A percentile compares a stretch with the other conserved stretches of the same genome.
phyloP scores from a whole-genome alignment of 1,140 invertebrate genomes.

The Listronotus oregonensis region DNA sequence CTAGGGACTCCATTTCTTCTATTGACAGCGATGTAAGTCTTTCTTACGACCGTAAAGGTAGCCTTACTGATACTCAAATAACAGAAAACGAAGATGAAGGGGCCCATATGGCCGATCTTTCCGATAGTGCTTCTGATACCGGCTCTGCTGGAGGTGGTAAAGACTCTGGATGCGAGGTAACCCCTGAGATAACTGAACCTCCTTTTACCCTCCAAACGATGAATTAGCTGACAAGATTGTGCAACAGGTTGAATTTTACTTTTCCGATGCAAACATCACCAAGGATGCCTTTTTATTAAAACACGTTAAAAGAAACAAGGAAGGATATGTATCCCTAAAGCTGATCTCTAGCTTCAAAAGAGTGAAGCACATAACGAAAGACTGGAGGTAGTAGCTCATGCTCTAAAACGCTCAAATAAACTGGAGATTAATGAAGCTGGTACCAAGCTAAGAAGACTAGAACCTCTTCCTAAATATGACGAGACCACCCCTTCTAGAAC shows the following conservation, averaged over 20 bases:
- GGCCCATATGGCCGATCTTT: constrained; percentile 64
- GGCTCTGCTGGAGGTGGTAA: constrained; percentile 65
- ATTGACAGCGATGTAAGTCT: constrained; percentile 67
- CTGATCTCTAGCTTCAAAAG: constrained; percentile 92
- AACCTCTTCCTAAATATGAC: constrained; percentile 85
- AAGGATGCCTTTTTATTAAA: constrained; percentile 95
- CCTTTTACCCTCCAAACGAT: constrained; percentile 67
- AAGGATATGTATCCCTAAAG: constrained; percentile 93
- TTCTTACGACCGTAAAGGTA: constrained; percentile 57
- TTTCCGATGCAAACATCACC: constrained; percentile 91
- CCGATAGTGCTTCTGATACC: constrained; percentile 66
- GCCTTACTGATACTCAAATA: constrained; percentile 53
- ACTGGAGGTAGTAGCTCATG: constrained; percentile 91
- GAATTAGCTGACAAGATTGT: constrained; percentile 78
- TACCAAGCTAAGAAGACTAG: constrained; percentile 85
- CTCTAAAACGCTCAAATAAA: constrained; percentile 77
- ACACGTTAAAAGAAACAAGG: constrained; percentile 91
- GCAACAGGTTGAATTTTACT: constrained; percentile 89
- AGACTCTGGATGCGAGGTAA: constrained; percentile 69
- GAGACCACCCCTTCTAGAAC: constrained; percentile 90
- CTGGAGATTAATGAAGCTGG: constrained; percentile 89
- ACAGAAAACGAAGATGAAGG: constrained; percentile 60
- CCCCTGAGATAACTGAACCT: constrained; percentile 60
- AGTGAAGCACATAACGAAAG: constrained; percentile 89
- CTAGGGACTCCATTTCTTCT: constrained; percentile 66